Evolutionary conservation across 2,113 vertebrate genomes (phyloP), one percentile per base, ranked within the genome.

Genomic region (Ivindomyrus marchei): DNA sequence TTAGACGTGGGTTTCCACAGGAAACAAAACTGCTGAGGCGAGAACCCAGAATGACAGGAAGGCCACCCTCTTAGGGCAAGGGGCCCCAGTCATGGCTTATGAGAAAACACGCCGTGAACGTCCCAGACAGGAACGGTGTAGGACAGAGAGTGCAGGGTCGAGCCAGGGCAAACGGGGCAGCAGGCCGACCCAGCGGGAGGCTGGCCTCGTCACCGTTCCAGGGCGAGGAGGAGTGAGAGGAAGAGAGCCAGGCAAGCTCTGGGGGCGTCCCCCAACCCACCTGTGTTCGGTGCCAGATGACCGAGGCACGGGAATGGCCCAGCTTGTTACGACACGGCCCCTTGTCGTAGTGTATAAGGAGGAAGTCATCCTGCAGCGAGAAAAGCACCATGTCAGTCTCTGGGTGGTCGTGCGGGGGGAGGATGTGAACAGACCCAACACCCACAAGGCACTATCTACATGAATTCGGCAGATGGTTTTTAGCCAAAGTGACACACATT

Each of bases 261-360:
- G 62, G 62, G 62, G 62, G 62, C 3, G 46, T 50, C 85, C 46
- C 17, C 50, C 9, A 6, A 50, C 89, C 36, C 36, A 97, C 97
- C 96, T 98, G 97, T 47, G 97, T 97, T 93, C 97, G 96, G 92
- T 98, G 97, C 97, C 97, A 98, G 94, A 98, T 97, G 88, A 98
- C 97, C 1, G 97, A 98, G 0, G 97, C 97, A 89, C 97, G 95
- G 92, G 97, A 97, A 89, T 98, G 97, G 62, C 97, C 97, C 90
- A 98, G 92, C 92, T 97, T 98, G 93, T 98, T 97, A 89, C 97
- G 94, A 93, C 97, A 98, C 24, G 97, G 97, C 80, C 97, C 97
- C 94, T 97, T 97, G 91, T 98, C 97, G 0, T 97, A 98, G 91
- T 98, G 97, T 91, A 97, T 97, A 87, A 98, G 95, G 17, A 98